Evolutionary conservation across 2,797 vertebrate genomes (phyloP).

Genomic region (Iguana delicatissima): DNA sequence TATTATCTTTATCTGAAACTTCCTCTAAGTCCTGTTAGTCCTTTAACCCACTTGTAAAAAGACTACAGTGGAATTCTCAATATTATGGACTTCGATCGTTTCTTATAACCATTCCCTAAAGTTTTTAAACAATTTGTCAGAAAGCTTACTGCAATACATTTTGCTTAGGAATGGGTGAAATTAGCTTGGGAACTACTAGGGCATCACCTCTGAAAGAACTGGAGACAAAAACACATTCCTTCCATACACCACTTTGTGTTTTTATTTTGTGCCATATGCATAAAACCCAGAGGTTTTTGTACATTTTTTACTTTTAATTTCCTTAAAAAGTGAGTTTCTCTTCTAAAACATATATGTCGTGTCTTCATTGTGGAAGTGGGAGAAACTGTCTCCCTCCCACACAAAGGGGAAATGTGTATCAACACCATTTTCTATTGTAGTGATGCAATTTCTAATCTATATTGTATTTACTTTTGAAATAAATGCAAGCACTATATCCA

Average conservation of each 20-base stretch:
- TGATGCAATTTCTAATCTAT: background rate
- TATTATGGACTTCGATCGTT: background rate
- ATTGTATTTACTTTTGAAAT: background rate
- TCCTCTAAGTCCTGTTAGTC: background rate
- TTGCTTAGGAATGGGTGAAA: conserved; percentile 25
- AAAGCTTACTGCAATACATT: background rate
- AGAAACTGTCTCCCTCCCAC: background rate
- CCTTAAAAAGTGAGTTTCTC: background rate
- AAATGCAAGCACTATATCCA: background rate
- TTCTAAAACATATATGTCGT: no score
- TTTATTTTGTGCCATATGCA: background rate
- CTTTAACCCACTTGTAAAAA: background rate
- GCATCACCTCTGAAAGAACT: background rate
- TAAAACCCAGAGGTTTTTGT: background rate
- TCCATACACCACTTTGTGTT: background rate
- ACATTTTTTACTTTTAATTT: no score
- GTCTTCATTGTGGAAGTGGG: no score
- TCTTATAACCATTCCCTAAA: background rate
- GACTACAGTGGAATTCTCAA: background rate
- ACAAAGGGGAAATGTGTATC: background rate
- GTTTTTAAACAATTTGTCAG: background rate
- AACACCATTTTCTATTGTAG: background rate
- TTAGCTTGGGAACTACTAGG: conserved; percentile 12
- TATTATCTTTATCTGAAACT: background rate
- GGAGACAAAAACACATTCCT: background rate